Evolutionary conservation across 2,113 vertebrate genomes (phyloP), one percentile per base, ranked within the genome.

Genomic region (Tilapia sparmanii): DNA sequence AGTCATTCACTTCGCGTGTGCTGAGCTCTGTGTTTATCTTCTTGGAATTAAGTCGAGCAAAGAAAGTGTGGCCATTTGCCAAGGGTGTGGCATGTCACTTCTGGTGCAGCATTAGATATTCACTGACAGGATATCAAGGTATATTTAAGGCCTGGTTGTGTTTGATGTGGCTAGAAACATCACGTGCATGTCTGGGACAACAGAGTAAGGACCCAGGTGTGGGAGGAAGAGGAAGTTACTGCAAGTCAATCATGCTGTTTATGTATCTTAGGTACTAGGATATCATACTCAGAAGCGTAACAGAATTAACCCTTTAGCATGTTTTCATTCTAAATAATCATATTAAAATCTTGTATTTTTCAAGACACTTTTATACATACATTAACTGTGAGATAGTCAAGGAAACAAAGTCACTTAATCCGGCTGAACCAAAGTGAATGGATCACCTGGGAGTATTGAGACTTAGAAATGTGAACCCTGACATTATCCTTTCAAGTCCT

Each of bases 321-420:
- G 0, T 18, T 19, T 78, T 78, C 4, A 31, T 78, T 31, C 71
- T 1, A 50, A 50, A 78, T 73, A 73, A 73, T 31, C 6, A 8
- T n/a, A 19, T 50, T 19, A 31, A 78, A 47, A 18, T 76, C 1
- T 29, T 76, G 42, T 19, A 47, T 29, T 76, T 76, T 76, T 76
- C 42, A 47, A 76, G 71, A 47, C 42, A 29, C 71, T 47, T 12
- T 29, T 1, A 26, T 31, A 76, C 26, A 47, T 76, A 50, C 15
- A 50, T 50, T 31, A 47, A 47, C 71, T 4, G 13, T 76, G 42
- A 47, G 15, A 76, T 29, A 47, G 71, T 26, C 40, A 47, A 19
- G 40, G 22, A 76, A 76, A 76, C 15, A 47, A 76, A 76, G 22
- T 47, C 68, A 76, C 68, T 47, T 12, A 47, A 47, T 47, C 68